Percentiles rank a stretch among this genome's conserved stretches.
phyloP scores from a whole-genome alignment of 1,140 invertebrate species.

The Meteorus sp. region DNA sequence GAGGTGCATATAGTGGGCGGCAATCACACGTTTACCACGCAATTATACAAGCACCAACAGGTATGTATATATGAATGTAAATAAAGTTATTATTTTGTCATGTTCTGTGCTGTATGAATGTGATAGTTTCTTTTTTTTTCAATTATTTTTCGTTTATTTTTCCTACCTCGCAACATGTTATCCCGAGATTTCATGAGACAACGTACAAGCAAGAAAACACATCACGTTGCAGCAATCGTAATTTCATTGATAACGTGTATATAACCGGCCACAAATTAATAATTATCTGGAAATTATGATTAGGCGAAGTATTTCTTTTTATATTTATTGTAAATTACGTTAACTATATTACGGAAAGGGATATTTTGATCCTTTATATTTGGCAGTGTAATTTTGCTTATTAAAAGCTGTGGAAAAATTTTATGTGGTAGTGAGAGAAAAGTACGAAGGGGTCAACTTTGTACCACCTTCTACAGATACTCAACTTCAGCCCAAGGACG shows the following conservation, averaged over 20 bases:
- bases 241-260: not conserved
- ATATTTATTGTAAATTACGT: too few species aligned
- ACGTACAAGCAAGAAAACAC: not conserved
- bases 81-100: conserved; percentile 45
- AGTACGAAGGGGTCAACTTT: too few species aligned
- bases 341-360: too few species aligned
- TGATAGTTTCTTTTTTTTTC: not conserved
- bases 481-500: conserved; percentile 4
- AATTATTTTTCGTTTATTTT: conserved; percentile 32
- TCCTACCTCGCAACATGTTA: not conserved
- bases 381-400: too few species aligned
- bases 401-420: too few species aligned
- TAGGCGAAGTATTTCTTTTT: not conserved
- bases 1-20: too few species aligned
- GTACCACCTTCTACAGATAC: too few species aligned
- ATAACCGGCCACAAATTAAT: not conserved
- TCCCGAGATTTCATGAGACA: not conserved
- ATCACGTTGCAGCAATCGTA: not conserved
- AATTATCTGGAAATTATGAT: not conserved
- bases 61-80: conserved; percentile 30
- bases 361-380: too few species aligned
- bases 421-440: too few species aligned
- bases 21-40: too few species aligned
- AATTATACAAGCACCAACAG: too few species aligned
- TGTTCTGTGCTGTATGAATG: conserved; percentile 28